Evolutionary conservation across 1,140 invertebrate genomes (phyloP).

Genomic region (Lamellibrachia luymesi): DNA sequence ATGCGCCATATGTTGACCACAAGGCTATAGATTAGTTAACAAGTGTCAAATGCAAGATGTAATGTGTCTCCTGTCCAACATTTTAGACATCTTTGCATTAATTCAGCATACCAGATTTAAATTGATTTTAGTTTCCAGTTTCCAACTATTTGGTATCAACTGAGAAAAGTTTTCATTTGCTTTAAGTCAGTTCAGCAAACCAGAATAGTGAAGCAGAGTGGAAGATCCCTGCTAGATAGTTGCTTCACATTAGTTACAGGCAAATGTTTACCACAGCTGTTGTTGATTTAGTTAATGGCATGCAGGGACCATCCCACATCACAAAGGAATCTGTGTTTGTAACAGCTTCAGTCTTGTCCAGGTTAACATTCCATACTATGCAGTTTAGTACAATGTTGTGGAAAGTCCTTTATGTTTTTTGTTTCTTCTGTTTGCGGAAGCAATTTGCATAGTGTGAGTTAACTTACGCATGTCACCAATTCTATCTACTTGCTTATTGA

Average conservation of each 20-base stretch:
- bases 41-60: neutral
- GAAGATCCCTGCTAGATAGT: neutral
- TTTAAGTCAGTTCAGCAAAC: neutral
- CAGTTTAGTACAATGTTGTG: neutral
- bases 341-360: neutral
- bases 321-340: neutral
- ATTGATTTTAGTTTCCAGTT: neutral
- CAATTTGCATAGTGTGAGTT: no score
- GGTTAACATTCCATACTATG: neutral
- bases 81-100: neutral
- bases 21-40: neutral
- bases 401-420: neutral
- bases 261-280: neutral
- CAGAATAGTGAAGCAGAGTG: neutral
- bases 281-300: neutral
- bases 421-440: no score
- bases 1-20: no score
- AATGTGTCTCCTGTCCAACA: neutral
- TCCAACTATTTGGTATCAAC: neutral
- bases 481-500: no score
- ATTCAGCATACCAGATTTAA: neutral
- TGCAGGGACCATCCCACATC: neutral
- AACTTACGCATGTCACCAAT: no score
- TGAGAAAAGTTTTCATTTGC: neutral
- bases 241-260: neutral